These are phyloP conservation scores for Leptoclinus maculatus DNA, from an alignment of 2,797 vertebrate genomes.

Conservation along the genomic window DNA sequence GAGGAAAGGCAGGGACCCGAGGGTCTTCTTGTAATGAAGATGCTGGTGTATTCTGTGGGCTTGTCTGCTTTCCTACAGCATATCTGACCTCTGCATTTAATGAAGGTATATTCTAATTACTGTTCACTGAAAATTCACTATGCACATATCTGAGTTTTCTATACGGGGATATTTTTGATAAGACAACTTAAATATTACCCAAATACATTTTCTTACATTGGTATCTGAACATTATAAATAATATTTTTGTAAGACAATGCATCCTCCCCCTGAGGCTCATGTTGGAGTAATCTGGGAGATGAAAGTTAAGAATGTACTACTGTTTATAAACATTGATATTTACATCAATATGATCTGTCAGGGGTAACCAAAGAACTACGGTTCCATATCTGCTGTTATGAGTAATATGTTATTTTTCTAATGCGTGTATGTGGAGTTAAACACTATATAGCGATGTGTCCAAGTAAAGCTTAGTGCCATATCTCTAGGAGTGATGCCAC, in stretches of 20 bases:
- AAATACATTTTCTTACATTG: constrained; percentile 74
- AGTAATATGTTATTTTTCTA: constrained; percentile 71
- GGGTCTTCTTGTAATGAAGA: constrained; percentile 26
- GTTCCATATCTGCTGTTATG: constrained; percentile 85
- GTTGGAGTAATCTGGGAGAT: constrained; percentile 80
- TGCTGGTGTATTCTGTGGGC: constrained; percentile 39
- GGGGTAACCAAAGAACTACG: constrained; percentile 97
- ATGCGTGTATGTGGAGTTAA: constrained; percentile 70
- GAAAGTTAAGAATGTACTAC: constrained; percentile 86
- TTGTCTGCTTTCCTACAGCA: constrained; percentile 51
- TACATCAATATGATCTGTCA: constrained; percentile 84
- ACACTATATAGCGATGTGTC: constrained; percentile 72
- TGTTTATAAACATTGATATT: constrained; percentile 81
- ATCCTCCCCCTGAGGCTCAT: constrained; percentile 68
- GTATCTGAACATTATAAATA: constrained; percentile 75
- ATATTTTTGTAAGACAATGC: constrained; percentile 86
- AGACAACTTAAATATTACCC: constrained; percentile 69
- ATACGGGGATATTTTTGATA: constrained; percentile 75
- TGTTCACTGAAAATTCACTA: constrained; percentile 86
- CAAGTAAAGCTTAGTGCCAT: constrained; percentile 87
- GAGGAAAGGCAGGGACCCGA: constrained; percentile 55
- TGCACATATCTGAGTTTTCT: constrained; percentile 83
- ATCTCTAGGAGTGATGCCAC: constrained; percentile 78
- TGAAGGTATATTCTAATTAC: constrained; percentile 83
- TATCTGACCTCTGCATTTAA: constrained; percentile 70